Evolutionary conservation across 2,797 vertebrate species (phyloP).

Genomic region (Eidolon dupreanum): DNA sequence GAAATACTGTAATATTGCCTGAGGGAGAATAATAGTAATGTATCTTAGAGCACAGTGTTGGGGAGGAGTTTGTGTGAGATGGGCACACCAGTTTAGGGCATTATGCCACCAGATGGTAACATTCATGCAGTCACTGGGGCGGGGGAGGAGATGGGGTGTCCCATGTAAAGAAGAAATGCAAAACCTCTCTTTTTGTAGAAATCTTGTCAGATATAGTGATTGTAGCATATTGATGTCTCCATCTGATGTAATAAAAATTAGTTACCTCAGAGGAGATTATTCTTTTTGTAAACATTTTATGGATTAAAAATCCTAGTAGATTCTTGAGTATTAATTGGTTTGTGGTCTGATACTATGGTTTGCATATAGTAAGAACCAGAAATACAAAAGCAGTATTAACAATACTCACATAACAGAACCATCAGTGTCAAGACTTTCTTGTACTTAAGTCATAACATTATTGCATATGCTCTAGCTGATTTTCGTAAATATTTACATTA

Average conservation of each 20-base stretch:
- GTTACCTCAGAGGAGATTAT: neutral
- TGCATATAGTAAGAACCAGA: neutral
- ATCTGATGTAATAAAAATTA: neutral
- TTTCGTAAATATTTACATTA: slow-evolving; percentile 54
- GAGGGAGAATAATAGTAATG: neutral
- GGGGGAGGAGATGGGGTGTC: neutral
- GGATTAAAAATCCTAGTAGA: neutral
- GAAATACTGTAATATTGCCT: neutral
- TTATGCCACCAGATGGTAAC: neutral
- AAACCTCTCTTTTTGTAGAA: neutral
- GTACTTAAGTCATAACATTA: neutral
- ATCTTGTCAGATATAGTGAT: neutral
- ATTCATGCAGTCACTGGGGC: neutral
- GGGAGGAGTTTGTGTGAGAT: neutral
- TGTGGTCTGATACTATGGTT: neutral
- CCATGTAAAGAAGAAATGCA: neutral
- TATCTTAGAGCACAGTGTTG: neutral
- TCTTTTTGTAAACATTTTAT: slow-evolving; percentile 30
- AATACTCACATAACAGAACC: neutral
- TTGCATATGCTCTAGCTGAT: slow-evolving; percentile 11
- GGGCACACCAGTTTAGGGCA: neutral
- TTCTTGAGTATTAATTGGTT: neutral
- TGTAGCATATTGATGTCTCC: neutral
- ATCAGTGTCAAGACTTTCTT: neutral
- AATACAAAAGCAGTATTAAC: neutral